These are phyloP conservation scores for Perodicticus potto DNA, from an alignment of 2,797 vertebrate species.

Conservation along the genomic window DNA sequence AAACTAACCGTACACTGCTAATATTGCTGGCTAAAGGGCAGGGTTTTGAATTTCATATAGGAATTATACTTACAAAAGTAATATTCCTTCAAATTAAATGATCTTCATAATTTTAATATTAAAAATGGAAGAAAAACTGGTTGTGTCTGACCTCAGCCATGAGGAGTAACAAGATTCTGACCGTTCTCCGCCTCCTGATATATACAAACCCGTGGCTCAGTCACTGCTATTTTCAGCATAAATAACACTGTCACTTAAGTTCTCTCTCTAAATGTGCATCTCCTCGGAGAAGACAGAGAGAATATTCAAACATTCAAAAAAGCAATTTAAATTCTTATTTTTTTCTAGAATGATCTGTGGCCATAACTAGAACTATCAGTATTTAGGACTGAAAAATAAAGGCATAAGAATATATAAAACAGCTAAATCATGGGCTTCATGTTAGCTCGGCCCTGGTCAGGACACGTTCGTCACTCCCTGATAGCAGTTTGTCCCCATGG, in stretches of 20 bases:
- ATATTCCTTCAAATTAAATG: background rate
- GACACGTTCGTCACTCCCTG: background rate
- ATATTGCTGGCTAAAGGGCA: rapidly evolving
- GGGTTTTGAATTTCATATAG: background rate
- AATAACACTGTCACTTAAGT: background rate
- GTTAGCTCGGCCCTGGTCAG: background rate
- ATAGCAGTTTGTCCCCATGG: background rate
- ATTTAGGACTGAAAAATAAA: background rate
- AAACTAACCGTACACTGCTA: background rate
- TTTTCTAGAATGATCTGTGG: background rate
- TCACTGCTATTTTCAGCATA: background rate
- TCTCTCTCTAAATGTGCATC: background rate
- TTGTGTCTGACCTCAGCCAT: background rate
- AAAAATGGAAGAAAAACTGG: background rate
- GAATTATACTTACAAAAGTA: background rate
- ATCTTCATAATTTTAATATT: background rate
- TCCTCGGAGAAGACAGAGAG: background rate
- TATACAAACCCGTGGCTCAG: rapidly evolving
- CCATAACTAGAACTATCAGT: no score
- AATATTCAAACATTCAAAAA: background rate
- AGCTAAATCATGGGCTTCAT: background rate
- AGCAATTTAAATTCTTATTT: background rate
- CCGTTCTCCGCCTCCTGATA: rapidly evolving
- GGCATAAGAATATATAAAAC: background rate
- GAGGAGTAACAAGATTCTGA: rapidly evolving